Evolutionary conservation across 2,888 invertebrate genomes (phyloP), one percentile per base, ranked within the genome.

Genomic region (Callinectes sapidus): DNA sequence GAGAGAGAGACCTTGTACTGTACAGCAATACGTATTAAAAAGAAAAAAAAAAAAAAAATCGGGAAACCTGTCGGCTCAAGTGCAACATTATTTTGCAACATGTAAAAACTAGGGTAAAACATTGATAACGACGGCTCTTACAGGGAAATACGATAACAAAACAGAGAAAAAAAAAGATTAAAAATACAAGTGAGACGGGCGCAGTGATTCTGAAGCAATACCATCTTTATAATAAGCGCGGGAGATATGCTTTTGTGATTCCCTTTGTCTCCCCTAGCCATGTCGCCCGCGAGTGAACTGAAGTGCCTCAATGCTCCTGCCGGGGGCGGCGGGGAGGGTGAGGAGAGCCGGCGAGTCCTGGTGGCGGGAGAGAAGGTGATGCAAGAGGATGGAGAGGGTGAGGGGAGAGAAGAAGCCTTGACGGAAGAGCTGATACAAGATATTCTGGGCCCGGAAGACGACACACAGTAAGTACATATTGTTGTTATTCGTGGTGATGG

Each of bases 381-480:
- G 87, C 32, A n/a, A n/a, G 87, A 87, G 54, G 54, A 10, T 18
- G n/a, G n/a, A 32, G 54, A 28, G 35, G 61, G 8, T 6, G 32
- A 28, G 32, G 55, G 32, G 28, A 71, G 66, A 32, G n/a, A 61
- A 6, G 42, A 48, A 8, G 23, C 89, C n/a, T 61, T 92, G 48
- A 66, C 92, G 18, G 35, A 14, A 39, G 89, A 85, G 13, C 23
- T 89, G 5, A 77, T 86, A 28, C 81, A 89, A 14, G 71, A 89
- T 10, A 85, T 92, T 39, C 39, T 92, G 23, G 92, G 92, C 23
- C 92, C 92, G 2, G 81, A 66, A 18, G 39, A 92, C 10, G 89
- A 92, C 42, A 92, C 89, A 39, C 48, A 54, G 92, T 92, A n/a
- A 92, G 92, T 92, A n/a, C n/a, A n/a, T n/a, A 61, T 61, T 88